Conservation (phyloP, 1,140 invertebrate species). For the Diprion similis region DNA sequence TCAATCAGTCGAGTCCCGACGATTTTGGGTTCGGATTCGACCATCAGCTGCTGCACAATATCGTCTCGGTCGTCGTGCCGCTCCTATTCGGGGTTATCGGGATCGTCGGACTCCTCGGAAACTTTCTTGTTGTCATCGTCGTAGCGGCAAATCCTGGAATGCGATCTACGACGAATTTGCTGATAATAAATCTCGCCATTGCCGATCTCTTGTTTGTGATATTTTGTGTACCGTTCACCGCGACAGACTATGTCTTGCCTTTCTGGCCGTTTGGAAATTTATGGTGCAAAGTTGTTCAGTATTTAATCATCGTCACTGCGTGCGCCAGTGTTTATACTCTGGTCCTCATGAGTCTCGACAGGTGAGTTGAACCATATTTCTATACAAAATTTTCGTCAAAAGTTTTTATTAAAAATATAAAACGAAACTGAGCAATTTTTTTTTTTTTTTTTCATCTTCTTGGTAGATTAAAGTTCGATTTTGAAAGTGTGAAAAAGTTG, state of each 20-base stretch:
- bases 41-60: slow-evolving; percentile 62
- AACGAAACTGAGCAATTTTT: background rate
- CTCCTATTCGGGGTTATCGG: slow-evolving; percentile 89
- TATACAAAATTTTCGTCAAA: background rate
- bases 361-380: slow-evolving; percentile 52
- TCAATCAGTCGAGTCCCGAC: slow-evolving; percentile 26
- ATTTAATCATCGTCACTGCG: slow-evolving; percentile 86
- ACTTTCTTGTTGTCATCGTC: slow-evolving; percentile 85
- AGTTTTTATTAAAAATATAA: slow-evolving; percentile 11
- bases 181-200: slow-evolving; percentile 88
- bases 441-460: slow-evolving; percentile 11
- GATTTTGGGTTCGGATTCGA: slow-evolving; percentile 42
- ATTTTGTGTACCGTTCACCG: slow-evolving; percentile 95
- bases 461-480: background rate
- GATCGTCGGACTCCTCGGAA: slow-evolving; percentile 87
- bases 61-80: slow-evolving; percentile 79
- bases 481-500: background rate
- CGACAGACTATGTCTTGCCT: slow-evolving; percentile 84
- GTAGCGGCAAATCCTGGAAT: slow-evolving; percentile 88
- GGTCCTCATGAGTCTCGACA: slow-evolving; percentile 93
- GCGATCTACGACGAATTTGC: slow-evolving; percentile 91
- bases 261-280: slow-evolving; percentile 91
- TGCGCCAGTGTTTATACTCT: slow-evolving; percentile 94
- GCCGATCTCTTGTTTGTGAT: slow-evolving; percentile 94
- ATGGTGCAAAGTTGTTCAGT: slow-evolving; percentile 91